A percentile compares a stretch with the other conserved stretches of the same genome.
Evolutionary conservation across 2,888 invertebrate genomes (phyloP).

Genomic region (Lysandra coridon): DNA sequence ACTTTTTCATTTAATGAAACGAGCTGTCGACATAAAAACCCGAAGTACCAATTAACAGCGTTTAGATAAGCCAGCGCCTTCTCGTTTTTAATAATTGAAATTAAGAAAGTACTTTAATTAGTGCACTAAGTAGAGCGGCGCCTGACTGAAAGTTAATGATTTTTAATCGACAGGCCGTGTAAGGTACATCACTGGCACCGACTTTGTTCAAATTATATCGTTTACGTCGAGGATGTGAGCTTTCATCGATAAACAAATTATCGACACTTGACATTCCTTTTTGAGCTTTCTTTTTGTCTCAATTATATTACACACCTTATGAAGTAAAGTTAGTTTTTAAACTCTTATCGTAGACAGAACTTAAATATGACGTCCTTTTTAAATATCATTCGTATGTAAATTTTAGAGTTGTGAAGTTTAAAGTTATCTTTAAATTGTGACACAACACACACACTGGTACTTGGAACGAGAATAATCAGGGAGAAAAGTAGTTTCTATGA

Average conservation of each 20-base stretch:
- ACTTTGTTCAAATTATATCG: constrained; percentile 39
- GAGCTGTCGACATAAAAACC: not conserved
- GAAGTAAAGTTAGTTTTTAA: not conserved
- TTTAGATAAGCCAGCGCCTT: not conserved
- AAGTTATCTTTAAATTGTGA: no score
- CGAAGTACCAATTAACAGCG: not conserved
- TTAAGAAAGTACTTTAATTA: constrained; percentile 31
- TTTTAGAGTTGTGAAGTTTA: no score
- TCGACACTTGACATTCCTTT: not conserved
- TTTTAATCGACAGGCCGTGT: constrained; percentile 62
- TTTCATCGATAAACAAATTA: constrained; percentile 25
- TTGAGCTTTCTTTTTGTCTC: constrained; percentile 1
- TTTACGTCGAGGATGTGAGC: constrained; percentile 14
- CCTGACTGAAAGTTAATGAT: constrained; percentile 68
- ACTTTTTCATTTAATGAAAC: not conserved
- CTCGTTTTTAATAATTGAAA: constrained; percentile 31
- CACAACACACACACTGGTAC: no score
- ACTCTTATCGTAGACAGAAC: not conserved
- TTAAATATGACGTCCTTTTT: no score
- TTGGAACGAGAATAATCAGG: no score
- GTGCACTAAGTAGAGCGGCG: constrained; percentile 46
- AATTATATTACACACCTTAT: not conserved
- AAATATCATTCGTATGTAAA: no score
- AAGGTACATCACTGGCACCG: constrained; percentile 55
- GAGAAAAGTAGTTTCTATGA: no score